phyloP scores from a whole-genome alignment of 2,888 invertebrate species.

The Caenorhabditis drosophilae region DNA sequence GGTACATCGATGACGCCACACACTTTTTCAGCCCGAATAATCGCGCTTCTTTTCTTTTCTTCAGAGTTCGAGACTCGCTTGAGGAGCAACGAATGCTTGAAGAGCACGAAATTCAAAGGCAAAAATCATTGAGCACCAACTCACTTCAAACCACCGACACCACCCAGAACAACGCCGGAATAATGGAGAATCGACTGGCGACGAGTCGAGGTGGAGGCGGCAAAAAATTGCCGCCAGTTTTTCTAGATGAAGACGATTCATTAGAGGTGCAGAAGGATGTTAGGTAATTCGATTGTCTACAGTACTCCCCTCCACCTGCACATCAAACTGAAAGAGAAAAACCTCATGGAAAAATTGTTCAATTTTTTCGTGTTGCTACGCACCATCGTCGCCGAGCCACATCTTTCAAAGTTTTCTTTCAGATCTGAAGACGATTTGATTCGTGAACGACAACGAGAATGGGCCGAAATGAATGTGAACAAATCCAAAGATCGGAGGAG shows the following conservation, averaged over 20 bases:
- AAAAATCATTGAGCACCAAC: constrained; percentile 5
- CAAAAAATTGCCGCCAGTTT: constrained; percentile 28
- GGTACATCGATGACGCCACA: constrained; percentile 15
- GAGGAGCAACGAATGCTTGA: constrained; percentile 33
- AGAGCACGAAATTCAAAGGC: constrained; percentile 26
- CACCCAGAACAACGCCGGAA: constrained; percentile 25
- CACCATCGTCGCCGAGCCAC: too few relatives aligned
- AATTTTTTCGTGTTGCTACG: too few relatives aligned
- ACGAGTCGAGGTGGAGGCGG: constrained; percentile 6
- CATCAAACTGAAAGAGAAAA: too few relatives aligned
- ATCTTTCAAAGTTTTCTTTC: constrained; percentile 4
- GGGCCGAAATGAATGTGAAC: constrained; percentile 21
- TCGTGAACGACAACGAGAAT: constrained; percentile 30
- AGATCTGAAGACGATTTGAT: constrained; percentile 37
- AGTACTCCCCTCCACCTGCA: too few relatives aligned
- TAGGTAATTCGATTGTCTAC: too few relatives aligned
- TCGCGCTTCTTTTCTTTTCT: neutral
- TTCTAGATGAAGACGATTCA: constrained; percentile 30
- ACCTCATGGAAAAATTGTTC: too few relatives aligned
- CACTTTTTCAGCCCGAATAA: neutral
- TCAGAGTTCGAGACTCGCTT: constrained; percentile 32
- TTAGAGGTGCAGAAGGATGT: constrained; percentile 29
- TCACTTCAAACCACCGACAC: constrained; percentile 17
- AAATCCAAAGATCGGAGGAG: constrained; percentile 2
- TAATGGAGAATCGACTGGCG: constrained; percentile 8